These are phyloP conservation scores for Odontamblyopus rebecca DNA, from an alignment of 2,797 vertebrate species.

Conservation along the genomic window DNA sequence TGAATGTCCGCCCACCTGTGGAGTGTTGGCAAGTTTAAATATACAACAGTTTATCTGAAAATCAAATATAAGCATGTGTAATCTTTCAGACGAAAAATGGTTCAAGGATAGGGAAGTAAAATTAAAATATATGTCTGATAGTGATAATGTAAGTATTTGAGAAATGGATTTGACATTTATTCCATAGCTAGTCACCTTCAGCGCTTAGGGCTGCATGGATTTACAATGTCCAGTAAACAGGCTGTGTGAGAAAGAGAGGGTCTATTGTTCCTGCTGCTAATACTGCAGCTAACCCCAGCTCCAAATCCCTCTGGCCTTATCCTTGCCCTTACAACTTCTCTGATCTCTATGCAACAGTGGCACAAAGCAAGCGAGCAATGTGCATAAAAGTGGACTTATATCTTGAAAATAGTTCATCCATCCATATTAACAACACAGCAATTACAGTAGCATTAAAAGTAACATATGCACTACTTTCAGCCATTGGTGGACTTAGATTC, in stretches of 20 bases:
- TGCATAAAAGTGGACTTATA: background rate
- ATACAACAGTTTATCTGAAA: constrained; percentile 31
- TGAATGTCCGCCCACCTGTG: constrained; percentile 58
- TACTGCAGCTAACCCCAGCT: constrained; percentile 49
- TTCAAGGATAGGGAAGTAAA: background rate
- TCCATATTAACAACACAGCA: background rate
- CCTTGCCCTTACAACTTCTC: constrained; percentile 32
- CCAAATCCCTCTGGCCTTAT: constrained; percentile 55
- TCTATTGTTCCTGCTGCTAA: constrained; percentile 70
- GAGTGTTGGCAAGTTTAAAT: constrained; percentile 55
- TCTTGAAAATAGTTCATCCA: background rate
- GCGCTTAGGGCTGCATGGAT: constrained; percentile 61
- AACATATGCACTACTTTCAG: background rate
- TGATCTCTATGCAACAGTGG: constrained; percentile 10
- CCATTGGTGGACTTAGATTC: background rate
- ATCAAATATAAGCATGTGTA: constrained; percentile 18
- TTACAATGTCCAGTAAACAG: constrained; percentile 67
- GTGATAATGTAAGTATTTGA: background rate
- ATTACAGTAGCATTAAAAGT: background rate
- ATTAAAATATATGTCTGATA: background rate
- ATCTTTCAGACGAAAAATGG: background rate
- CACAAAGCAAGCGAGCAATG: background rate
- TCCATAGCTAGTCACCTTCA: constrained; percentile 21
- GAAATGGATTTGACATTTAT: background rate
- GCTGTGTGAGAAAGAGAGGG: constrained; percentile 55